phyloP scores from a whole-genome alignment of 2,113 vertebrate species.

The Microcebus griseorufus region DNA sequence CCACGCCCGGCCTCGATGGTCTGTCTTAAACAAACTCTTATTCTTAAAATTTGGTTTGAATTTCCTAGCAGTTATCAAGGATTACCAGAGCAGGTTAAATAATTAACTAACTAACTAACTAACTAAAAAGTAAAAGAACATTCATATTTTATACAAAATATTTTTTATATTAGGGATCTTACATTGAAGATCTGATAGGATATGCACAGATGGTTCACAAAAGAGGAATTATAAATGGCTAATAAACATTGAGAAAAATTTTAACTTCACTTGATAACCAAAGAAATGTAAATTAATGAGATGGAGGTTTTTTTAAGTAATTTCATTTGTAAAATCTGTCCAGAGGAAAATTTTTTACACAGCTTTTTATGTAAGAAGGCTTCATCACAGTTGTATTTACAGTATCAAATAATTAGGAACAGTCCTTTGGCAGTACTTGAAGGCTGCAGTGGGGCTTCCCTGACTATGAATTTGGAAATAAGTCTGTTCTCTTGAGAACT shows the following conservation, averaged over 20 bases:
- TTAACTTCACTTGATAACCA: neutral
- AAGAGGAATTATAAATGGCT: neutral
- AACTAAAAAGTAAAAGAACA: neutral
- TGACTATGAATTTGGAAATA: neutral
- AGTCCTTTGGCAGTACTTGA: constrained; percentile 7
- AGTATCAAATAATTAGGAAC: constrained; percentile 29
- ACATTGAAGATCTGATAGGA: neutral
- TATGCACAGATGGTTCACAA: neutral
- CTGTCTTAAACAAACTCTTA: neutral
- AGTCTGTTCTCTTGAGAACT: neutral
- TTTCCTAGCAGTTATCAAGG: neutral
- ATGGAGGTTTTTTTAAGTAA: neutral
- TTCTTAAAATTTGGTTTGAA: constrained; percentile 30
- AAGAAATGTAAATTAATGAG: neutral
- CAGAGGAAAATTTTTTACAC: neutral
- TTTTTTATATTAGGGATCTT: neutral
- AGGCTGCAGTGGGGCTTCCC: neutral
- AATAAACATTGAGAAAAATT: neutral
- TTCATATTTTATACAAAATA: neutral
- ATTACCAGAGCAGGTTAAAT: neutral
- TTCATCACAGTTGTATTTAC: constrained; percentile 42
- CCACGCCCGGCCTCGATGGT: neutral
- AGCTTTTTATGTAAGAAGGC: neutral
- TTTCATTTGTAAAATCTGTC: constrained; percentile 21
- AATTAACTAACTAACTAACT: neutral